These are phyloP conservation scores for Myathropa florea DNA, from an alignment of 2,888 invertebrate genomes.

Conservation along the genomic window DNA sequence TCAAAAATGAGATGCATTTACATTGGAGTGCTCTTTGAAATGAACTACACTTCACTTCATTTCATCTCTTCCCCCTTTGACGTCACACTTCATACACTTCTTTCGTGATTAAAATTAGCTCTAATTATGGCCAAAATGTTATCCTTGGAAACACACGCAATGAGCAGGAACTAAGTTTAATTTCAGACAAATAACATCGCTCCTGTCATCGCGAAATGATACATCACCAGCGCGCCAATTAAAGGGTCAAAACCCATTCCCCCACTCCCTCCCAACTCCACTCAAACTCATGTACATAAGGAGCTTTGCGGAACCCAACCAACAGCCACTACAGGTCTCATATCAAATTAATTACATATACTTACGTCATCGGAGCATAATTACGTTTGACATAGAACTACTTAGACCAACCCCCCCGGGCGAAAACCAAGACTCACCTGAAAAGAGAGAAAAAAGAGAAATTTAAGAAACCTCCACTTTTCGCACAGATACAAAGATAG, in stretches of 20 bases:
- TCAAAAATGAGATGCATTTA: too few species aligned
- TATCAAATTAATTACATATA: slow-evolving; percentile 12
- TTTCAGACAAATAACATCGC: neutral
- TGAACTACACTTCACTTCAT: too few species aligned
- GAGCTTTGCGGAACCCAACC: neutral
- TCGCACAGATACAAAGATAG: neutral
- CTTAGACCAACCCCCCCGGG: neutral
- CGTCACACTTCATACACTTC: too few species aligned
- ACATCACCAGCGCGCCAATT: neutral
- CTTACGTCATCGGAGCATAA: slow-evolving; percentile 14
- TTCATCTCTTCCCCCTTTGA: too few species aligned
- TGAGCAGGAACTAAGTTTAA: too few species aligned
- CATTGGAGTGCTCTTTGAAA: too few species aligned
- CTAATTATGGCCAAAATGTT: too few species aligned
- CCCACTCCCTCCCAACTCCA: neutral
- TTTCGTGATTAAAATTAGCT: too few species aligned
- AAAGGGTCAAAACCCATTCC: neutral
- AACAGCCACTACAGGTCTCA: neutral
- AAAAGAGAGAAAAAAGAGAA: slow-evolving; percentile 1
- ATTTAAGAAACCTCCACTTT: too few species aligned
- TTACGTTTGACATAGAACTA: neutral
- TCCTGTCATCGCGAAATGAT: neutral
- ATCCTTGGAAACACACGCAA: neutral
- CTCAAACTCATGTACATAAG: neutral
- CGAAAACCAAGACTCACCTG: slow-evolving; percentile 36